A percentile compares a stretch with the other conserved stretches of the same genome.
phyloP scores from a whole-genome alignment of 2,888 invertebrate genomes.

The Chorisops tibialis region DNA sequence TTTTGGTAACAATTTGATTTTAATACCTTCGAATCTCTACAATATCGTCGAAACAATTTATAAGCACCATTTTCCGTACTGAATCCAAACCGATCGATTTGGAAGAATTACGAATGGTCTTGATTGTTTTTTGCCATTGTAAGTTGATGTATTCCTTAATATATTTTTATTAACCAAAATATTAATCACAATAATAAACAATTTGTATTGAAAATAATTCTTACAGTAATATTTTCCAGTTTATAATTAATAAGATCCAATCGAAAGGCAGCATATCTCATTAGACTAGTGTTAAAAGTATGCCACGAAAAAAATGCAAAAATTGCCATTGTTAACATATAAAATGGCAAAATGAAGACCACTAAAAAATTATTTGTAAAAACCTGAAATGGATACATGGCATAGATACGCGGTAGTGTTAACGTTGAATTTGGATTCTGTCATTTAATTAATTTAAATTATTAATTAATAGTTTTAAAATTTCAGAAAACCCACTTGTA shows the following conservation, averaged over 20 bases:
- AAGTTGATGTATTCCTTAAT: too few relatives aligned
- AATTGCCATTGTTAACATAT: neutral
- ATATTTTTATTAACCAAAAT: too few relatives aligned
- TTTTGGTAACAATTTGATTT: neutral
- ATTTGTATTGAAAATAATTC: neutral
- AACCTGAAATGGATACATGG: too few relatives aligned
- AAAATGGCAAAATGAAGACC: neutral
- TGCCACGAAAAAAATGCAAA: neutral
- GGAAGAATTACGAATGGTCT: too few relatives aligned
- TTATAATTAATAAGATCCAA: neutral
- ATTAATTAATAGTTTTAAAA: too few relatives aligned
- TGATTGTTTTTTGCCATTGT: too few relatives aligned
- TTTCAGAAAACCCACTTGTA: too few relatives aligned
- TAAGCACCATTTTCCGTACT: neutral
- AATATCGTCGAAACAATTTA: neutral
- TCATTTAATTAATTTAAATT: too few relatives aligned
- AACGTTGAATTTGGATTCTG: too few relatives aligned
- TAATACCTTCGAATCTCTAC: neutral
- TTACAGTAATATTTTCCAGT: neutral
- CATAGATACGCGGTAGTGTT: too few relatives aligned
- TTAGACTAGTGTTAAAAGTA: neutral
- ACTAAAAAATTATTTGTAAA: neutral
- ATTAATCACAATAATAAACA: too few relatives aligned
- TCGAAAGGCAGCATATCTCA: conserved; percentile 2
- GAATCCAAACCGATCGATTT: neutral